Evolutionary conservation across 2,888 invertebrate genomes (phyloP).

Genomic region (Leptopilina drosophilae): DNA sequence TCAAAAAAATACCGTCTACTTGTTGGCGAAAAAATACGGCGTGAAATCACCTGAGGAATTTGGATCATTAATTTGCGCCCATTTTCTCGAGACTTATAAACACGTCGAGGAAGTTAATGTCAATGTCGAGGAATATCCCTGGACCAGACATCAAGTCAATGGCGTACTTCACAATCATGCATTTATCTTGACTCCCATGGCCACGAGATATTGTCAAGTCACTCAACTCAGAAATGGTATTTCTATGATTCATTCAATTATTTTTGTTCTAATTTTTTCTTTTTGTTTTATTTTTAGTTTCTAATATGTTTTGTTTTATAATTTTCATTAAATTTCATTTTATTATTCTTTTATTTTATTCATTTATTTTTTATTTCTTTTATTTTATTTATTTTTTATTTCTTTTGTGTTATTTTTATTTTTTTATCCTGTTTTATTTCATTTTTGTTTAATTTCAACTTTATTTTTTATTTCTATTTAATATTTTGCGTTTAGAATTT

Average conservation of each 20-base stretch:
- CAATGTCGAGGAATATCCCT: slow-evolving; percentile 86
- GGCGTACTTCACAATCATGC: slow-evolving; percentile 85
- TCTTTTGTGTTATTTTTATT: no score
- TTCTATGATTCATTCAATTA: no score
- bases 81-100: slow-evolving; percentile 86
- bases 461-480: no score
- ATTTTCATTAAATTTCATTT: no score
- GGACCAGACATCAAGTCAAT: slow-evolving; percentile 83
- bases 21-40: slow-evolving; percentile 87
- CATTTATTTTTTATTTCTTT: no score
- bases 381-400: no score
- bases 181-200: slow-evolving; percentile 84
- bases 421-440: no score
- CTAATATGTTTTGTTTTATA: no score
- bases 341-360: no score
- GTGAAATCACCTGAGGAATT: slow-evolving; percentile 88
- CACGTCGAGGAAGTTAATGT: slow-evolving; percentile 86
- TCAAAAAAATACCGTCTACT: slow-evolving; percentile 89
- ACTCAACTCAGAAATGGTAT: slow-evolving; percentile 83
- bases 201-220: slow-evolving; percentile 84
- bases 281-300: no score
- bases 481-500: no score
- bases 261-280: background rate
- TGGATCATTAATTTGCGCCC: slow-evolving; percentile 84
- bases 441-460: no score